Base-by-base conservation (phyloP, 1,140 invertebrate genomes). In the Bombus consobrinus region DNA sequence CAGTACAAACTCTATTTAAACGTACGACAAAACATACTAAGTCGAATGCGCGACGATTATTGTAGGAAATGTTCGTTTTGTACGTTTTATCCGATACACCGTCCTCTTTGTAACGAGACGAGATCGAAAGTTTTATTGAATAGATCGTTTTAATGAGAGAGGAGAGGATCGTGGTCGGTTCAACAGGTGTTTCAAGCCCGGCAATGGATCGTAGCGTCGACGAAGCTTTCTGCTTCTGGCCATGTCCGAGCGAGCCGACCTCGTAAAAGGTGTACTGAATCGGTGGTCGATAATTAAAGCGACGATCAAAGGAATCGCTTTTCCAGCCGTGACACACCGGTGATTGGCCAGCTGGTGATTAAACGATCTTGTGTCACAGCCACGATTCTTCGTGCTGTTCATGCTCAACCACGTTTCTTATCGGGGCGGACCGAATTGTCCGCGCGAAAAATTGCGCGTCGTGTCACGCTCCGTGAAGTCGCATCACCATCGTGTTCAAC, bases 271-370 rank as follows among this genome's bases (percentile, higher is more conserved):
- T 69, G 80, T 59, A 72, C 74, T 81, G 82, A 88, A 88, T 85
- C 79, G 88, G 59, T 34, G 80, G 62, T 37, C 78, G 85, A 80
- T 80, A 90, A 90, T 89, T 90, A 89, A 87, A 86, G 76, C 34
- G 85, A 53, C 81, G 89, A 87, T 90, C 81, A 87, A 89, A 89
- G 88, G 71, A 80, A 82, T 84, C 81, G 75, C 32, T 64, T 79
- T 83, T 74, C 81, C 85, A 76, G 32, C 81, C 78, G 59, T 71
- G 69, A 62, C 73, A 66, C 62, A 66, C 62, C 47, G 76, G 18
- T 12, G 82, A 77, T 77, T 37, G 73, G 43, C 3, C 37, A 32
- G 28, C 18, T 28, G 12, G 47, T 68, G 64, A 76, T 83, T 83
- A 41, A 85, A 53, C 77, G 69, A 22, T 80, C 77, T 34, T 18